Base-by-base conservation (phyloP, 1,140 invertebrate genomes). In the Drosophila fuyamai region DNA sequence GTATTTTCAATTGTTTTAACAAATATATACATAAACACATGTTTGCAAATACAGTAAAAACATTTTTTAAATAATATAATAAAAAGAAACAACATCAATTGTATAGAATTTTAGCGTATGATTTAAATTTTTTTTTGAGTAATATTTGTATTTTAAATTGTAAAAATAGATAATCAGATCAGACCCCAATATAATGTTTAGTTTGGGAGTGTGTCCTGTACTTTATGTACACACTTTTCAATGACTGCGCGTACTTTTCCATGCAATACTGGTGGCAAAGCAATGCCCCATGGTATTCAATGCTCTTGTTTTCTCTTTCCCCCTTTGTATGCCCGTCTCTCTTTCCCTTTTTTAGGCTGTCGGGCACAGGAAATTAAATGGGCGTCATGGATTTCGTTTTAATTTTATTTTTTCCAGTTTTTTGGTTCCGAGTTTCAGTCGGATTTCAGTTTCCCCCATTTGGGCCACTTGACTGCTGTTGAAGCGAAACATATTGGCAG, bases 301-400 rank as follows among this genome's bases (percentile, higher is more conserved):
- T 50, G 60, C 63, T 65, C 18, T 9, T 12, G 27, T 5, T n/a
- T 23, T 14, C 27, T 35, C 27, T 27, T 14, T 35, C 4, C 13
- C 29, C 9, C 9, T 8, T 14, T 10, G 1, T n/a, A 4, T 55
- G 4, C 13, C 10, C 14, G 13, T 9, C 18, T 35, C 53, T 14
- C 2, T 27, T 8, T 18, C 35, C 46, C 40, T 8, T 27, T 44
- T 35, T 46, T 41, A 27, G 29, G 36, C 58, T 82, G 79, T 71
- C 79, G 76, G 75, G 79, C 54, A 66, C 83, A 79, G 83, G 83
- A 86, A 86, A 86, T 86, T 86, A 82, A 86, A 86, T 83, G 72
- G 76, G 76, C 72, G 50, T 79, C 77, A 76, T 68, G 61, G 74
- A 76, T 53, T 76, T 76, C 59, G 60, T 75, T 75, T 80, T 46